Conservation (phyloP, 1,140 invertebrate species). For the Drosophila chauvacae region DNA sequence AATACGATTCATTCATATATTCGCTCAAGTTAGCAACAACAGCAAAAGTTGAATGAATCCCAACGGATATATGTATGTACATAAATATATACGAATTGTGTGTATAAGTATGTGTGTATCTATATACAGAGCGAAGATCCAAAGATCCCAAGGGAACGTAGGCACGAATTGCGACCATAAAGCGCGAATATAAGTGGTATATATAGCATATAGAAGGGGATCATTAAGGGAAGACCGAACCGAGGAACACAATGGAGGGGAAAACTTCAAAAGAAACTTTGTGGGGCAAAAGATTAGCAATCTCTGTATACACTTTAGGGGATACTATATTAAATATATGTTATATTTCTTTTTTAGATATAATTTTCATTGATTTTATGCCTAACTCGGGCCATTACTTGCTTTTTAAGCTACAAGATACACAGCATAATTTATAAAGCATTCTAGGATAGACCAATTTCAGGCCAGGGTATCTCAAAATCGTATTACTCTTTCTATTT, state of each 20-base stretch:
- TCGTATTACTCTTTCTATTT: not conserved
- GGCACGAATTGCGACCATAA: constrained; percentile 15
- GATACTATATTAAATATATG: too few species aligned
- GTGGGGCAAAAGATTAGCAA: not conserved
- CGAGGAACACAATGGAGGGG: constrained; percentile 29
- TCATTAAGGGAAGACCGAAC: constrained; percentile 32
- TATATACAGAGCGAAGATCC: not conserved
- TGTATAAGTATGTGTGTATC: not conserved
- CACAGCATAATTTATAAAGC: too few species aligned
- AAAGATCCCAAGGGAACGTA: constrained; percentile 12
- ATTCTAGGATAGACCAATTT: not conserved
- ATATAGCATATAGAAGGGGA: constrained; percentile 22
- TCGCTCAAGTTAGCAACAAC: constrained; percentile 42
- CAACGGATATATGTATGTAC: constrained; percentile 4
- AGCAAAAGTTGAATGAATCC: constrained; percentile 78
- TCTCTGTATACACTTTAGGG: constrained; percentile 20
- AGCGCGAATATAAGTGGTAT: constrained; percentile 6
- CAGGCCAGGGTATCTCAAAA: not conserved
- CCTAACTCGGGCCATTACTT: too few species aligned
- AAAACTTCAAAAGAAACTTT: constrained; percentile 25
- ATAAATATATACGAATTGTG: not conserved
- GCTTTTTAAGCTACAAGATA: too few species aligned
- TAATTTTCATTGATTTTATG: not conserved
- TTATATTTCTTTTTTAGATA: not conserved
- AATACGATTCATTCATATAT: constrained; percentile 56